phyloP scores from a whole-genome alignment of 1,140 invertebrate species.

The Achroia grisella region DNA sequence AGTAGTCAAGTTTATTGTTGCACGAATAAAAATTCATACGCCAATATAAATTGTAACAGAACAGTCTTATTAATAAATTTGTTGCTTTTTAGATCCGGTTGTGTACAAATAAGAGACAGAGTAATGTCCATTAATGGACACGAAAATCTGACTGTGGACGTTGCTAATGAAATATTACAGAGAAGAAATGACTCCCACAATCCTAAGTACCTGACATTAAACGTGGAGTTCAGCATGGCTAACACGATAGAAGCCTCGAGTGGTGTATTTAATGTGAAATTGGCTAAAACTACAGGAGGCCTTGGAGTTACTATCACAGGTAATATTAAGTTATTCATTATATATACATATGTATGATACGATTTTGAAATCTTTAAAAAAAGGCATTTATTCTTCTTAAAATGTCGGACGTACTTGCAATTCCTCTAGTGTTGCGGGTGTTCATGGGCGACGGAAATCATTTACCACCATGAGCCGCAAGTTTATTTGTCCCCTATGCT shows the following conservation, averaged over 20 bases:
- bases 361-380: no score
- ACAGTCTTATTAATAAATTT: no score
- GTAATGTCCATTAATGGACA: slow-evolving; percentile 88
- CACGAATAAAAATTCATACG: no score
- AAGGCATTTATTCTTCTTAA: no score
- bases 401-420: no score
- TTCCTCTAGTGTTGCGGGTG: no score
- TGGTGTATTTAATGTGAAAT: slow-evolving; percentile 92
- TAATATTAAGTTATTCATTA: slow-evolving; percentile 38
- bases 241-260: slow-evolving; percentile 92
- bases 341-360: no score
- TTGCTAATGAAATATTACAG: slow-evolving; percentile 68
- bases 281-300: slow-evolving; percentile 85
- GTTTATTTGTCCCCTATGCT: no score
- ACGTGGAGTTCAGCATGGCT: slow-evolving; percentile 94
- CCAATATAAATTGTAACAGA: no score
- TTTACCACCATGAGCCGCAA: no score
- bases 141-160: slow-evolving; percentile 72
- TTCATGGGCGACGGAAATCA: no score
- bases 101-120: slow-evolving; percentile 87
- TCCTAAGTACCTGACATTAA: slow-evolving; percentile 65
- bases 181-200: slow-evolving; percentile 63
- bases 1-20: no score
- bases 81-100: slow-evolving; percentile 76
- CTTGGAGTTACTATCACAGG: slow-evolving; percentile 91